A percentile compares a stretch with the other conserved stretches of the same genome.
These are phyloP conservation scores for Heliornis fulica DNA, from an alignment of 2,113 vertebrate species.

Conservation along the genomic window DNA sequence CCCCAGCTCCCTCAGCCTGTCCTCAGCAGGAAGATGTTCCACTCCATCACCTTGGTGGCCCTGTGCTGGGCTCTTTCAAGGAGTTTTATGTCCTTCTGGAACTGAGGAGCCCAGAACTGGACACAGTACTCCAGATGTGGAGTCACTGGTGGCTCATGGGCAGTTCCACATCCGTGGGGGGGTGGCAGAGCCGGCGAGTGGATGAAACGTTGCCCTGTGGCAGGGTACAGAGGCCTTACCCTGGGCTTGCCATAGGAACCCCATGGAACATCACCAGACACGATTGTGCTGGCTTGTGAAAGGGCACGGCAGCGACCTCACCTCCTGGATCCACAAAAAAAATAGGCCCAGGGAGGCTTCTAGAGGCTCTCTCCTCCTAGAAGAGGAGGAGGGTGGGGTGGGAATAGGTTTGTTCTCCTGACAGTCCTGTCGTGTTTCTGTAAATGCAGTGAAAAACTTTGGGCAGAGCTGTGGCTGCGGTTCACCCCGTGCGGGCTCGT, in stretches of 20 bases:
- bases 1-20: too few species aligned
- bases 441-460: neutral
- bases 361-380: too few species aligned
- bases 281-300: neutral
- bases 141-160: neutral
- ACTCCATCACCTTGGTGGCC: too few species aligned
- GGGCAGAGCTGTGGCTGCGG: neutral
- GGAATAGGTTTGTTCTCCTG: neutral
- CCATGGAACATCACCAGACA: accelerated
- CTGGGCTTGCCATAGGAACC: neutral
- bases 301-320: neutral
- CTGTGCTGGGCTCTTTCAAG: too few species aligned
- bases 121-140: too few species aligned
- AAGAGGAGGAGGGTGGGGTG: neutral
- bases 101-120: too few species aligned
- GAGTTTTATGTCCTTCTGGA: too few species aligned
- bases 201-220: accelerated
- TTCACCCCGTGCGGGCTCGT: neutral
- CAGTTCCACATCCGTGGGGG: neutral
- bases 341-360: neutral
- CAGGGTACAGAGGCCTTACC: neutral
- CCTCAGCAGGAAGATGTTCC: too few species aligned
- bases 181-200: neutral
- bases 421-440: neutral
- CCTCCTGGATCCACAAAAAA: neutral